A percentile compares a stretch with the other conserved stretches of the same genome.
Conservation (phyloP, 2,888 invertebrate species). For the Leucophenga maculata region DNA sequence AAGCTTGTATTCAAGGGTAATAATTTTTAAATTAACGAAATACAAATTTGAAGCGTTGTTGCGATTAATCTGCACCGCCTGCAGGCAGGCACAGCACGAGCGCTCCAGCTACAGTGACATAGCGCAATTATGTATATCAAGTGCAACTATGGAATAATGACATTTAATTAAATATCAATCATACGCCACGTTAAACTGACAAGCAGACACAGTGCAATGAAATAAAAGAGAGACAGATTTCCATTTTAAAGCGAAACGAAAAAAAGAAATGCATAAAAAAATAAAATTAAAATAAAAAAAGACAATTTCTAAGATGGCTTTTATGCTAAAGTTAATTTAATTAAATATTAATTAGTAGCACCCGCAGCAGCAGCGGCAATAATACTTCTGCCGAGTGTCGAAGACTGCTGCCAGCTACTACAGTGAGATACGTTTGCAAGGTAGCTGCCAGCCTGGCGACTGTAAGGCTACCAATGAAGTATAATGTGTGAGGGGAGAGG, state of each 20-base stretch:
- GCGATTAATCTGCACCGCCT: too few species aligned
- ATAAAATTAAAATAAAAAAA: slow-evolving; percentile 23
- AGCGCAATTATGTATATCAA: too few species aligned
- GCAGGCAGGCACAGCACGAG: too few species aligned
- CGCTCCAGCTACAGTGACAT: too few species aligned
- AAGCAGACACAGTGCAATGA: background rate
- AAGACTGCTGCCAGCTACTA: background rate
- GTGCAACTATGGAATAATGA: too few species aligned
- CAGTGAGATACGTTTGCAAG: background rate
- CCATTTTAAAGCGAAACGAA: background rate
- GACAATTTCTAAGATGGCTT: slow-evolving; percentile 34
- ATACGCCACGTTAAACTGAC: slow-evolving; percentile 6
- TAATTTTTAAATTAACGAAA: too few species aligned
- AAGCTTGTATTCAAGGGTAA: too few species aligned
- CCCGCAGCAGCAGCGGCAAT: slow-evolving; percentile 30
- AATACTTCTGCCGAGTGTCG: background rate
- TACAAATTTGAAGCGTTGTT: too few species aligned
- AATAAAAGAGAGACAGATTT: background rate
- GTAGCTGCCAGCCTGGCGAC: background rate
- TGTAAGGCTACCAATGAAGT: too few species aligned
- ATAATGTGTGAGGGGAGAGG: too few species aligned
- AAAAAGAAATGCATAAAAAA: slow-evolving; percentile 13
- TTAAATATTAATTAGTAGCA: slow-evolving; percentile 60
- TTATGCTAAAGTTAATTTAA: slow-evolving; percentile 37
- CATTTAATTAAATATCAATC: background rate